Evolutionary conservation across 2,888 invertebrate genomes (phyloP).

Genomic region (Agonopterix arenella): DNA sequence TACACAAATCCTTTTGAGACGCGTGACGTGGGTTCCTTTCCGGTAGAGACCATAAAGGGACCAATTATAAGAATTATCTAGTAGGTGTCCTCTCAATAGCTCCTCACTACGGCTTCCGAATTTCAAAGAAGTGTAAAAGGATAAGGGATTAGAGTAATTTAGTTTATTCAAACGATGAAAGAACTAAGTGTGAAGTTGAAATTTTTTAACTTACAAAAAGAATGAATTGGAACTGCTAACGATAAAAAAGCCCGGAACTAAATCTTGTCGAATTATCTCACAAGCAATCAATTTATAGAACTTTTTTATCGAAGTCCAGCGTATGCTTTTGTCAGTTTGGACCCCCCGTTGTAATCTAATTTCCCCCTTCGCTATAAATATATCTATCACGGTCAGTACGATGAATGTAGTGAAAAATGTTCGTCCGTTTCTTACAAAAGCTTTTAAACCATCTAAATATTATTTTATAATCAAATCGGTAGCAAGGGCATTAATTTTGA

Average conservation of each 20-base stretch:
- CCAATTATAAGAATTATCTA: conserved; percentile 64
- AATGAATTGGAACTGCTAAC: no score
- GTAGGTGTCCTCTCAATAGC: conserved; percentile 39
- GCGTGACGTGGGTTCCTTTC: conserved; percentile 68
- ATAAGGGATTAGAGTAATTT: conserved; percentile 57
- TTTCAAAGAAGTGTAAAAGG: conserved; percentile 60
- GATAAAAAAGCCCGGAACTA: no score
- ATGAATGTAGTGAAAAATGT: conserved; percentile 24
- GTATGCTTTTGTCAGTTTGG: conserved; percentile 41
- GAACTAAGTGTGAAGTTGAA: no score
- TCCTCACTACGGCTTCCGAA: conserved; percentile 60
- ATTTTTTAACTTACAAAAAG: no score
- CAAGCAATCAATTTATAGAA: conserved; percentile 31
- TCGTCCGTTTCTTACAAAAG: conserved; percentile 5
- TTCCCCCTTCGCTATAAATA: conserved; percentile 27
- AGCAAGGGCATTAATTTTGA: conserved; percentile 1
- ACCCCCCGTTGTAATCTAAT: conserved; percentile 52
- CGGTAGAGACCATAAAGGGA: conserved; percentile 57
- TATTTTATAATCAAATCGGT: conserved; percentile 9
- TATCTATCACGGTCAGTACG: conserved; percentile 26
- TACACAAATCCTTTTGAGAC: conserved; percentile 63
- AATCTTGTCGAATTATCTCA: conserved; percentile 11
- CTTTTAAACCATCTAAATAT: conserved; percentile 14
- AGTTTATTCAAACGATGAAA: conserved; percentile 24
- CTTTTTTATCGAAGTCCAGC: conserved; percentile 39